Base-by-base conservation (phyloP, 2,888 invertebrate species). In the Macrosiphum euphorbiae region DNA sequence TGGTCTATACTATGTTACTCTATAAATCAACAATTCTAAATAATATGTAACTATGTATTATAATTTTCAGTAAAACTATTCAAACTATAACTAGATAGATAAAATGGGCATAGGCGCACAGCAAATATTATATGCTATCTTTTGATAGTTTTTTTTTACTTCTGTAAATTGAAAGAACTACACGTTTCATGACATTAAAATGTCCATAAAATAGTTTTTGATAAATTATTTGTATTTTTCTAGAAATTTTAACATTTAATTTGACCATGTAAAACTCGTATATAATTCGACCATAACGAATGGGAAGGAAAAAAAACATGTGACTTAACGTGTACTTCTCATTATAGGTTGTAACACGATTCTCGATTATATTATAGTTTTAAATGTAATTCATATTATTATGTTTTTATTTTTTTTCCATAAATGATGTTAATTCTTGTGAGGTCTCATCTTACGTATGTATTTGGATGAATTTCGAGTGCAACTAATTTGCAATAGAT, bases 381-480 rank as follows among this genome's bases (percentile, higher is more conserved):
- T 91, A 41, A 84, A 90, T 28, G 35, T 90, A 90, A 90, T 50
- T 47, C 24, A 67, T n/a, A 41, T 41, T 20, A 41, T 58, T 41
- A 50, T 55, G 28, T 85, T 55, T 91, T 67, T 90, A 50, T 90
- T n/a, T 50, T 67, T 44, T 35, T 90, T 50, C 20, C 7, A n/a
- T 24, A 5, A 88, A 91, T 7, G 47, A 35, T 24, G 58, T 47
- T 4, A 85, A 85, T 3, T 91, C 47, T 87, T 87, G 86, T 58
- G 50, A 61, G 67, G 67, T 50, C 67, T 92, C 28, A n/a, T 58
- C n/a, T 91, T 58, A 55, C 41, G 28, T 88, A 55, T 35, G 20
- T 90, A 78, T 55, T 91, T n/a, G 41, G 44, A 91, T 55, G n/a
- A 78, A 90, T 26, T 78, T 78, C 26, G 26, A 78, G 67, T 52